Percentiles rank a stretch among this genome's conserved stretches.
Evolutionary conservation across 2,888 invertebrate species (phyloP).

Genomic region (Acholoe squamosa): DNA sequence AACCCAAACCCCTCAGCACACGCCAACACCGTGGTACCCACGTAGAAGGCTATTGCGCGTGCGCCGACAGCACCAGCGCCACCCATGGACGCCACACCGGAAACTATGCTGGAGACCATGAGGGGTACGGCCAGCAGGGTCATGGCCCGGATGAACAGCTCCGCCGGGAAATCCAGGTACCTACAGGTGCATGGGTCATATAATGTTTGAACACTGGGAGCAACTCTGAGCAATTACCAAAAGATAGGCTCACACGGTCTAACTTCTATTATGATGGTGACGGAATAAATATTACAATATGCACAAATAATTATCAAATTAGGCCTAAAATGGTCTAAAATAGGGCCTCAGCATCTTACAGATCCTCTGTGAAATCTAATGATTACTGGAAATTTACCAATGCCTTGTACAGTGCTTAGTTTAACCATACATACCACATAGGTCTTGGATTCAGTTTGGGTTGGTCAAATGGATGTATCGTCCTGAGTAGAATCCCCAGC

Average conservation of each 20-base stretch:
- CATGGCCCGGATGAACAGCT: not conserved
- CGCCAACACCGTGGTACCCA: constrained; percentile 25
- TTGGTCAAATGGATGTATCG: not conserved
- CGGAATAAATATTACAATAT: too few species aligned
- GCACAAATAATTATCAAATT: too few species aligned
- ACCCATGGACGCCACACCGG: not conserved
- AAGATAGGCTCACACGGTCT: too few species aligned
- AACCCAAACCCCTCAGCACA: constrained; percentile 28
- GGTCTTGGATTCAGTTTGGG: not conserved
- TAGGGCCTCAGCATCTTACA: too few species aligned
- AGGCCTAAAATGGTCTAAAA: too few species aligned
- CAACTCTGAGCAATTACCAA: too few species aligned
- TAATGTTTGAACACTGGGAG: too few species aligned
- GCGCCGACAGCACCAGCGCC: not conserved
- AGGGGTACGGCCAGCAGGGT: not conserved
- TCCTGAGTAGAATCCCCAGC: constrained; percentile 34
- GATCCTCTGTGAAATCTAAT: too few species aligned
- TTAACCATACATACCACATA: not conserved
- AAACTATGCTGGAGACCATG: constrained; percentile 27
- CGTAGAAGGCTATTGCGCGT: not conserved
- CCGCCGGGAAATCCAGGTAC: constrained; percentile 25
- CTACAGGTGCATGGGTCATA: not conserved
- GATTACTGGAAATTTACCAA: too few species aligned
- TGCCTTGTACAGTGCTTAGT: too few species aligned
- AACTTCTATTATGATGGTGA: too few species aligned